Evolutionary conservation across 64 coral and sea anemone genomes (phyloP).

Genomic region (Stichodactyla helianthus): DNA sequence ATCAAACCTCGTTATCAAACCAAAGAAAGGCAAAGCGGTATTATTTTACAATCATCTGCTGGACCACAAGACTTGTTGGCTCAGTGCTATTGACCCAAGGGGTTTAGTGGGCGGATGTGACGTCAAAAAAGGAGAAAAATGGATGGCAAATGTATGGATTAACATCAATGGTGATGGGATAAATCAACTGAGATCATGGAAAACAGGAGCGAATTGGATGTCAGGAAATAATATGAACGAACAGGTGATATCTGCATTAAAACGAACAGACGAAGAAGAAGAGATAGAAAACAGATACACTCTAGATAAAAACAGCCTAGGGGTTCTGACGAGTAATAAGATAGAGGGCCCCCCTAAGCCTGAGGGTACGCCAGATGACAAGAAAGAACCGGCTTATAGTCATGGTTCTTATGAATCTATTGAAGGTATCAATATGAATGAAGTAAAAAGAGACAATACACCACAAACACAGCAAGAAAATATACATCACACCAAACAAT

Average conservation of each 20-base stretch:
- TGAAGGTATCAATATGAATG: constrained; percentile 18
- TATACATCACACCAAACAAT: background rate
- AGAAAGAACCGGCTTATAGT: background rate
- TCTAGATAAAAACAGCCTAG: constrained; percentile 18
- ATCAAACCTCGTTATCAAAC: constrained; percentile 73
- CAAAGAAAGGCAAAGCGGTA: constrained; percentile 80
- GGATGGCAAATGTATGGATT: constrained; percentile 92
- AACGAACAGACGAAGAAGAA: constrained; percentile 5
- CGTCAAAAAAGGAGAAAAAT: constrained; percentile 77
- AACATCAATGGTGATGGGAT: constrained; percentile 79
- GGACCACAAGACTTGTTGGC: constrained; percentile 46
- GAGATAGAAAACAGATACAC: constrained; percentile 62
- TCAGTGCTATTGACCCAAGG: constrained; percentile 69
- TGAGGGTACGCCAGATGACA: background rate
- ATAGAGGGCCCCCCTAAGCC: constrained; percentile 3
- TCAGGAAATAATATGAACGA: constrained; percentile 57
- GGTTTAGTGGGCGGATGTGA: constrained; percentile 80
- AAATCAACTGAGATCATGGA: constrained; percentile 71
- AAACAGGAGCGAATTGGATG: constrained; percentile 77
- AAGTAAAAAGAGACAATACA: background rate
- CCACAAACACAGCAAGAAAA: constrained; percentile 3
- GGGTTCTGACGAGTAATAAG: background rate
- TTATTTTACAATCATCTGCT: constrained; percentile 92
- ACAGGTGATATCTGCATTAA: constrained; percentile 57
- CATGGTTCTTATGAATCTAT: background rate